Conservation (phyloP, 1,140 invertebrate genomes). For the Asbolus verrucosus region DNA sequence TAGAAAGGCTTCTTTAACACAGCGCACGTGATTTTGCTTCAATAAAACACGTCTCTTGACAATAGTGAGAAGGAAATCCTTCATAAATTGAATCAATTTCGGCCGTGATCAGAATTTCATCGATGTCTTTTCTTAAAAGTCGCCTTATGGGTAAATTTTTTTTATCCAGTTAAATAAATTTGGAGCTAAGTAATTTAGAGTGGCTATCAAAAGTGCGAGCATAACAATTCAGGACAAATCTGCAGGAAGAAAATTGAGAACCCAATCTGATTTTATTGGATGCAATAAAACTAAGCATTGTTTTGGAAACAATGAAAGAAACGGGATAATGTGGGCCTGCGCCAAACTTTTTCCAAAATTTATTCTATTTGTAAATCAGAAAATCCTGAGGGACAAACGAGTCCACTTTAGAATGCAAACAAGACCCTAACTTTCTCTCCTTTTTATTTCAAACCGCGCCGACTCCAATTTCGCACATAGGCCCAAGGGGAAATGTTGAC, state of each 20-base stretch:
- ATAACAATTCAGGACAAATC: constrained; percentile 20
- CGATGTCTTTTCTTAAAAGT: constrained; percentile 19
- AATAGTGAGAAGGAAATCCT: constrained; percentile 39
- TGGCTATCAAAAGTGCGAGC: constrained; percentile 14
- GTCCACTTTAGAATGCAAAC: constrained; percentile 52
- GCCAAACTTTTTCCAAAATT: constrained; percentile 48
- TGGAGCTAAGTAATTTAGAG: constrained; percentile 14
- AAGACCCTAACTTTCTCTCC: constrained; percentile 48
- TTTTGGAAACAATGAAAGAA: constrained; percentile 35
- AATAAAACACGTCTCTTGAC: constrained; percentile 39
- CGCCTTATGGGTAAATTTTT: not conserved
- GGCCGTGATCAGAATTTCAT: constrained; percentile 25
- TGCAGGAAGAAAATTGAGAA: constrained; percentile 2
- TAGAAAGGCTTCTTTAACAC: constrained; percentile 24
- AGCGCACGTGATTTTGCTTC: constrained; percentile 29
- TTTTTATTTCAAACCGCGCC: constrained; percentile 45
- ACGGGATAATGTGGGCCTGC: constrained; percentile 25
- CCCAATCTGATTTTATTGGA: constrained; percentile 11
- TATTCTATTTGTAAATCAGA: constrained; percentile 52
- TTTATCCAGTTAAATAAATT: constrained; percentile 5
- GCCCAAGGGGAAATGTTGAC: constrained; percentile 42
- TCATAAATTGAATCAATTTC: constrained; percentile 38
- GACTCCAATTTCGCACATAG: constrained; percentile 48
- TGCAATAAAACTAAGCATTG: constrained; percentile 41
- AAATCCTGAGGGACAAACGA: constrained; percentile 43